phyloP scores from a whole-genome alignment of 2,888 invertebrate genomes.

The Horisme vitalbata region DNA sequence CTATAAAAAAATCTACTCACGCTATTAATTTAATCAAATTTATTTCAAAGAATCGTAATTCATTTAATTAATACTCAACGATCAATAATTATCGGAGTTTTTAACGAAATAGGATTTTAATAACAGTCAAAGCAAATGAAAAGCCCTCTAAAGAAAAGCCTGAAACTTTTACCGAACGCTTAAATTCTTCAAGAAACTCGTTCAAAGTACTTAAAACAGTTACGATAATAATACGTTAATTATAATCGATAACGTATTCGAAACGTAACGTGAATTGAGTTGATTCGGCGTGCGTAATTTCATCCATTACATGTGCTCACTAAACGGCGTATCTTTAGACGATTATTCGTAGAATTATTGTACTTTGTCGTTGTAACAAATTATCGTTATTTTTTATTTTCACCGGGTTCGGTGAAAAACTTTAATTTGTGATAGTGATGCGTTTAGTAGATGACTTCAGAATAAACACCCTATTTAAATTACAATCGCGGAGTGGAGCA shows the following conservation, averaged over 20 bases:
- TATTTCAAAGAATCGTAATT: slow-evolving; percentile 24
- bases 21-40: slow-evolving; percentile 16
- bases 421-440: no score
- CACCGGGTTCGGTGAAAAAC: no score
- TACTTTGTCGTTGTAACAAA: slow-evolving; percentile 50
- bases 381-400: slow-evolving; percentile 15
- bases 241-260: slow-evolving; percentile 69
- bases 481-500: no score
- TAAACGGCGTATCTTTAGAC: slow-evolving; percentile 58
- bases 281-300: slow-evolving; percentile 70
- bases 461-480: no score
- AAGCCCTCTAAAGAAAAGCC: slow-evolving; percentile 60
- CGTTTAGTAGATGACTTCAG: no score
- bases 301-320: slow-evolving; percentile 63
- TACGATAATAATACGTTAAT: slow-evolving; percentile 68
- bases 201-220: slow-evolving; percentile 65
- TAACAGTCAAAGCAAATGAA: slow-evolving; percentile 63
- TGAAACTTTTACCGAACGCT: slow-evolving; percentile 61
- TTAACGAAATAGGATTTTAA: slow-evolving; percentile 67
- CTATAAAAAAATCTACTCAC: neutral
- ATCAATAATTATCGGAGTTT: slow-evolving; percentile 47
- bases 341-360: slow-evolving; percentile 43
- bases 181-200: slow-evolving; percentile 63
- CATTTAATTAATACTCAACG: slow-evolving; percentile 42
- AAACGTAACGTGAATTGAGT: slow-evolving; percentile 67